Percentiles rank a stretch among this genome's conserved stretches.
phyloP scores from a whole-genome alignment of 2,113 vertebrate genomes.

The Acanthisitta chloris region DNA sequence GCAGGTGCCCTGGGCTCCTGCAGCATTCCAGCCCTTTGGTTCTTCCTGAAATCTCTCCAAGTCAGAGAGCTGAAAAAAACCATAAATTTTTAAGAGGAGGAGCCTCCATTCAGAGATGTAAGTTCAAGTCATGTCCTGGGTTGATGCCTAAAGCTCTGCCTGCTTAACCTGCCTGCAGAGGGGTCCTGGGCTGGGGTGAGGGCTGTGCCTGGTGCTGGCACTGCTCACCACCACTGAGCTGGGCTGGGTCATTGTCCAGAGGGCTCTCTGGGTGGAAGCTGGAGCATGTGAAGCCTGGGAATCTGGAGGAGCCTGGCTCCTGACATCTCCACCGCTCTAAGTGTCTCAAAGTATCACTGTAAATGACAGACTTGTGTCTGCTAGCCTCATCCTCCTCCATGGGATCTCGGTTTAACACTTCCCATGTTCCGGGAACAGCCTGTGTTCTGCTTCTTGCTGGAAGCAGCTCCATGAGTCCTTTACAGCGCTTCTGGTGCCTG shows the following conservation, averaged over 20 bases:
- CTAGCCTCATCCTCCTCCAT: neutral
- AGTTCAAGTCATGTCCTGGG: neutral
- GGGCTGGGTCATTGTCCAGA: neutral
- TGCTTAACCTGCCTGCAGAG: neutral
- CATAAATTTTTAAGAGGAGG: neutral
- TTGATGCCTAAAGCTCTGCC: neutral
- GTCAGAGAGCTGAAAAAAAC: neutral
- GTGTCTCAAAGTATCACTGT: neutral
- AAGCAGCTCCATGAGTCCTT: accelerated
- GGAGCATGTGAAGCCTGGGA: neutral
- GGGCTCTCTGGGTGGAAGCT: neutral
- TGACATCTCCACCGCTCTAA: neutral
- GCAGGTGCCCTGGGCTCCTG: neutral
- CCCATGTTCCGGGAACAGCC: neutral
- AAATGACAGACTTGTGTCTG: neutral
- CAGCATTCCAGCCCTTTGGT: neutral
- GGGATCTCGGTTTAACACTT: neutral
- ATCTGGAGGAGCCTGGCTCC: neutral
- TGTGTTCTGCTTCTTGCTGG: neutral
- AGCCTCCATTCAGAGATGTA: neutral
- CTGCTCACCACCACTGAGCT: neutral
- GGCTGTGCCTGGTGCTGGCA: neutral
- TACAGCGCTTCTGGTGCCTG: neutral
- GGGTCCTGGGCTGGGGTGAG: accelerated
- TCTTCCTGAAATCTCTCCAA: neutral